phyloP scores from a whole-genome alignment of 2,888 invertebrate genomes.

The Drosophila mulleri region DNA sequence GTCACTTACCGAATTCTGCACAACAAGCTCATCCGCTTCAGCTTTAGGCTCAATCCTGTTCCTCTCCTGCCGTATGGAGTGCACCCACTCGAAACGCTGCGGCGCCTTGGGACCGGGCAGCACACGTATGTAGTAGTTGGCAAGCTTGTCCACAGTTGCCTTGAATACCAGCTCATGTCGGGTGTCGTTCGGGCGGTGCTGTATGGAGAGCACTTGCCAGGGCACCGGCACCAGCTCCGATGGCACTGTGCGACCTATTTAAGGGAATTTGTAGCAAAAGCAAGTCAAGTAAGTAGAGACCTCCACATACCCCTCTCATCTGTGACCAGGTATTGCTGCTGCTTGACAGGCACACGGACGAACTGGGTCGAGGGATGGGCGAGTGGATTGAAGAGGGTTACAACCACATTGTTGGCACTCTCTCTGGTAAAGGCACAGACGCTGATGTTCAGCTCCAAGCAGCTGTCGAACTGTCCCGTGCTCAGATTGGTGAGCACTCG shows the following conservation, averaged over 20 bases:
- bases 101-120: conserved; percentile 36
- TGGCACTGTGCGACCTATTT: conserved; percentile 85
- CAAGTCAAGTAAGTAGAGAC: too few relatives aligned
- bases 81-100: conserved; percentile 43
- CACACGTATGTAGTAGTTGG: conserved; percentile 86
- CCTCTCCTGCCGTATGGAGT: conserved; percentile 23
- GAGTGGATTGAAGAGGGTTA: conserved; percentile 93
- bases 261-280: too few relatives aligned
- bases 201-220: conserved; percentile 86
- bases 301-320: conserved; percentile 86
- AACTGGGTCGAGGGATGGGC: conserved; percentile 87
- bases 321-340: conserved; percentile 87
- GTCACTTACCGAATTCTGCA: conserved; percentile 73
- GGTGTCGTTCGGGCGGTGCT: conserved; percentile 86
- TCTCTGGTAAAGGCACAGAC: conserved; percentile 89
- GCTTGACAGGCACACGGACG: conserved; percentile 88
- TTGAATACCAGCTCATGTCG: conserved; percentile 89
- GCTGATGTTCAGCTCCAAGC: conserved; percentile 85
- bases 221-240: conserved; percentile 89
- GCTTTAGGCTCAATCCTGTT: conserved; percentile 4
- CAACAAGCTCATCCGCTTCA: conserved; percentile 50
- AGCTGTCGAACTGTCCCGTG: conserved; percentile 79
- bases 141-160: conserved; percentile 86
- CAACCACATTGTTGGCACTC: conserved; percentile 85
- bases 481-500: conserved; percentile 73